Base-by-base conservation (phyloP, 2,888 invertebrate genomes). In the Mesodorylaimus sp. region DNA sequence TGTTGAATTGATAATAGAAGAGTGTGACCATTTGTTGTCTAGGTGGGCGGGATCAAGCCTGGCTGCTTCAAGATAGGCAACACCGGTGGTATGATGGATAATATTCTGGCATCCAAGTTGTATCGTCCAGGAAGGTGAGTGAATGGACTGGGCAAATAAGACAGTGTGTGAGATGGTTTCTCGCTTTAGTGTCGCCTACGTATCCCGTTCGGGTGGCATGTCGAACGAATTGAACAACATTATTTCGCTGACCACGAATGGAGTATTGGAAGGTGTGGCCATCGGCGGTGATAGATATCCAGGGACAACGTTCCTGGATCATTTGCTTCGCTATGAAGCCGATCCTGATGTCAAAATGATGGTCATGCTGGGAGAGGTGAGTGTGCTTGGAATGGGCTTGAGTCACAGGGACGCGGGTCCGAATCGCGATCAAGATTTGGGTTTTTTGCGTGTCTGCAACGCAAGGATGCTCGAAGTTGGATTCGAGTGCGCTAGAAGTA, bases 81-180 rank as follows among this genome's bases (percentile, higher is more conserved):
- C 74, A 97, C 97, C 0, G 97, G 95, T 16, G 97, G 97, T 52
- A 97, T 99, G 95, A 83, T 97, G 76, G 97, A 99, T 69, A 97
- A 97, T 66, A 91, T 99, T 58, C 73, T 97, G 1, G 85, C 93
- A 65, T 93, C 93, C 57, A 91, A 91, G 68, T 75, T 97, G 16
- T 97, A 95, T 72, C 74, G 97, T 27, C 83, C 93, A 0, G 97
- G 97, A 61, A 73, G 71, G 72, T 71, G 51, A 49, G 32, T 32
- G 16, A 32, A 32, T 32, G 10, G 32, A 13, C 10, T 32, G 16
- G 10, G 16, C 10, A 32, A 13, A 13, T 32, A 16, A 16, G 10
- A 13, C 16, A 16, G 16, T 32, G 10, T 32, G 10, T 32, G 32
- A 13, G 16, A 32, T 23, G 16, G 41, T 19, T 24, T 51, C 54